Conservation (phyloP, 1,140 invertebrate genomes). For the Rhagoletis zephyria region DNA sequence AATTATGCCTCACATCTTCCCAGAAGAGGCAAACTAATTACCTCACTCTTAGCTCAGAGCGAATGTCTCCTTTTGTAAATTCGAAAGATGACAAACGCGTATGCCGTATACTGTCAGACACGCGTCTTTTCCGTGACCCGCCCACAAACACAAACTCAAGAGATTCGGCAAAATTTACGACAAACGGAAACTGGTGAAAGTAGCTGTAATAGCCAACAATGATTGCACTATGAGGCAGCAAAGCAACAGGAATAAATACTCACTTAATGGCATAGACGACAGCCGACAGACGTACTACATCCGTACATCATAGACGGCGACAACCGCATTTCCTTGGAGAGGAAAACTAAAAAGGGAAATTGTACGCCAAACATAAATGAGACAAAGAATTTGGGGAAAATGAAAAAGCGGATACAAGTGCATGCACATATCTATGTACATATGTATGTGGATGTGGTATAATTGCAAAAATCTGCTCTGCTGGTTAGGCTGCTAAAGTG, state of each 20-base stretch:
- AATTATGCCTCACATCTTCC: background rate
- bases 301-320: background rate
- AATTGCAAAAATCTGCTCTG: too few species aligned
- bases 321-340: background rate
- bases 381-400: background rate
- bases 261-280: background rate
- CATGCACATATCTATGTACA: background rate
- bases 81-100: too few species aligned
- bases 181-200: slow-evolving; percentile 47
- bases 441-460: too few species aligned
- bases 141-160: too few species aligned
- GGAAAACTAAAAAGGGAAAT: background rate
- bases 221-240: background rate
- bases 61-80: background rate
- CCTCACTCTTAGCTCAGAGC: background rate
- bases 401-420: background rate
- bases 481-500: too few species aligned
- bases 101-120: too few species aligned
- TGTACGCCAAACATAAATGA: background rate
- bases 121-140: background rate
- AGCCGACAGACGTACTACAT: background rate
- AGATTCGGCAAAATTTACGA: slow-evolving; percentile 9
- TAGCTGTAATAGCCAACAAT: slow-evolving; percentile 19
- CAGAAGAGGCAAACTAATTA: background rate
- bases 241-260: slow-evolving; percentile 38